These are phyloP conservation scores for Cydia splendana DNA, from an alignment of 1,140 invertebrate species.

Conservation along the genomic window DNA sequence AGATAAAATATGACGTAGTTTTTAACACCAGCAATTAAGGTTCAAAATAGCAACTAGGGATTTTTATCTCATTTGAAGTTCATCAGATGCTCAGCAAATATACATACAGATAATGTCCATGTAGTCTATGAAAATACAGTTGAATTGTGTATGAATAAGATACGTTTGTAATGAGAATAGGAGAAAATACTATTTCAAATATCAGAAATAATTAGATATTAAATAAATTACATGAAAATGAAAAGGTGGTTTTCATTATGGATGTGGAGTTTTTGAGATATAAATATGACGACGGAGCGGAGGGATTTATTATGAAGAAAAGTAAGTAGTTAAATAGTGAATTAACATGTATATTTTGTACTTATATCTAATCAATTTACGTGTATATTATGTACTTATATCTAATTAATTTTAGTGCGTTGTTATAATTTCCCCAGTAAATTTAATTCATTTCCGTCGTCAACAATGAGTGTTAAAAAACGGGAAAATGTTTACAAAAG, in stretches of 20 bases:
- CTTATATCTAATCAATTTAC: background rate
- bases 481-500: no score
- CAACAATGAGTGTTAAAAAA: no score
- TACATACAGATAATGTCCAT: conserved; percentile 13
- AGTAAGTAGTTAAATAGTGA: conserved; percentile 49
- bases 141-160: conserved; percentile 6
- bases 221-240: background rate
- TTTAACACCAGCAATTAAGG: background rate
- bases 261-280: conserved; percentile 66
- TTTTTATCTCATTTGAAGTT: conserved; percentile 18
- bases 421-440: no score
- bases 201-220: background rate
- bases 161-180: background rate
- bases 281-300: conserved; percentile 59
- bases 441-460: no score
- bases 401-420: conserved; percentile 17
- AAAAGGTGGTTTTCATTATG: conserved; percentile 34
- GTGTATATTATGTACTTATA: background rate
- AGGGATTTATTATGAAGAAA: conserved; percentile 60
- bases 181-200: background rate
- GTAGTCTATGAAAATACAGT: conserved; percentile 18
- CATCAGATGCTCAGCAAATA: conserved; percentile 28
- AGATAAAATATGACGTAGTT: background rate
- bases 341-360: no score
- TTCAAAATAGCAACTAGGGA: background rate